Evolutionary conservation across 1,140 invertebrate genomes (phyloP).

Genomic region (Drosophila repletoides): DNA sequence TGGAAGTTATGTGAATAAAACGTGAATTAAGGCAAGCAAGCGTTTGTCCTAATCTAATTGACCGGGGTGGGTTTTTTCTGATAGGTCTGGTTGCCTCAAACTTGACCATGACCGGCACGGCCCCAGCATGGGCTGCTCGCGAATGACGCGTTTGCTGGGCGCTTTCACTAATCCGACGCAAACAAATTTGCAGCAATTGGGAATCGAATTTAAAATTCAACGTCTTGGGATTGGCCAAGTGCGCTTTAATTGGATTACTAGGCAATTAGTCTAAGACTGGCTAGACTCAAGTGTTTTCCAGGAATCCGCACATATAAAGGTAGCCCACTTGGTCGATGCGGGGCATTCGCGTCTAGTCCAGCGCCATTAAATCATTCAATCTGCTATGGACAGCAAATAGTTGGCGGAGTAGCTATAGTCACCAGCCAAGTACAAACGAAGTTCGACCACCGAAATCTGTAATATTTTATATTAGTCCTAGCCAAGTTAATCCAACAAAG

Average conservation of each 20-base stretch:
- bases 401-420: conserved; percentile 11
- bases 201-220: conserved; percentile 42
- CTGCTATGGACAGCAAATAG: conserved; percentile 69
- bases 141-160: conserved; percentile 24
- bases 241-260: conserved; percentile 65
- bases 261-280: conserved; percentile 70
- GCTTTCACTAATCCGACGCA: conserved; percentile 60
- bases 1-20: conserved; percentile 55
- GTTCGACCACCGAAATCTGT: conserved; percentile 36
- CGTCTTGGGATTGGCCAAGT: conserved; percentile 67
- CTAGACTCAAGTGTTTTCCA: conserved; percentile 51
- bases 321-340: neutral
- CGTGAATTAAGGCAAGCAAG: conserved; percentile 46
- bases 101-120: conserved; percentile 60
- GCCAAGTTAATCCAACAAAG: neutral
- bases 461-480: neutral
- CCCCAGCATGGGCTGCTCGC: conserved; percentile 11
- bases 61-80: neutral
- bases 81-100: conserved; percentile 55
- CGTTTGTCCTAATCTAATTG: conserved; percentile 75
- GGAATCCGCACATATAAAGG: conserved; percentile 50
- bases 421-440: conserved; percentile 38
- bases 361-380: conserved; percentile 34
- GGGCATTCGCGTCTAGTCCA: conserved; percentile 59
- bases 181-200: conserved; percentile 61